These are phyloP conservation scores for Apocheima hispidaria DNA, from an alignment of 2,888 invertebrate genomes.

Conservation along the genomic window DNA sequence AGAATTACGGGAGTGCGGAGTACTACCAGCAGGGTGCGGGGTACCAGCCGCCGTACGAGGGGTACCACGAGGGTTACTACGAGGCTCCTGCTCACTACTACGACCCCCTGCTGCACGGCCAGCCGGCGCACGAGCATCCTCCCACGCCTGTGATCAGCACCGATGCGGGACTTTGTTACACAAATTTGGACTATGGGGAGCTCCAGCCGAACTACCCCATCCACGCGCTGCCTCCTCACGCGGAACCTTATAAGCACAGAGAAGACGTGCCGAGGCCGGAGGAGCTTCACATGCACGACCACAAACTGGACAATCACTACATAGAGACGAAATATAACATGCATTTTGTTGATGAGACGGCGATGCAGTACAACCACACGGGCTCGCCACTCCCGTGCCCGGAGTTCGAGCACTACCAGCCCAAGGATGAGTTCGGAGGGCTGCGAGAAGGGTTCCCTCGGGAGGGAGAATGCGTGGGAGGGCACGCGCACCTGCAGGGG, in stretches of 20 bases:
- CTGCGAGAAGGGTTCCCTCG: slow-evolving; percentile 70
- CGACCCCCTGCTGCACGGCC: slow-evolving; percentile 77
- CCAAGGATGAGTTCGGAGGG: slow-evolving; percentile 87
- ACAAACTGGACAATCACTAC: slow-evolving; percentile 80
- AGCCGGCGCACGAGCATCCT: slow-evolving; percentile 76
- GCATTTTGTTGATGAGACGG: slow-evolving; percentile 79
- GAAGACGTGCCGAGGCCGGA: slow-evolving; percentile 86
- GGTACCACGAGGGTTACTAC: slow-evolving; percentile 80
- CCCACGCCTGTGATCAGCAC: slow-evolving; percentile 91
- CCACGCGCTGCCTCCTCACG: slow-evolving; percentile 84
- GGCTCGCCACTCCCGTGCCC: slow-evolving; percentile 82
- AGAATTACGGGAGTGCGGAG: slow-evolving; percentile 83
- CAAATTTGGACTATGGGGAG: slow-evolving; percentile 92
- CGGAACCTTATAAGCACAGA: slow-evolving; percentile 80
- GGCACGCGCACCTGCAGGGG: slow-evolving; percentile 66
- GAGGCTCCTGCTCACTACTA: slow-evolving; percentile 83
- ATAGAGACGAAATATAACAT: slow-evolving; percentile 84
- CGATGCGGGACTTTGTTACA: slow-evolving; percentile 95
- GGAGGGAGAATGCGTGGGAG: slow-evolving; percentile 67
- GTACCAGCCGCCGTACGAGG: slow-evolving; percentile 77
- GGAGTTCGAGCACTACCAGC: slow-evolving; percentile 87
- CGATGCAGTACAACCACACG: slow-evolving; percentile 74
- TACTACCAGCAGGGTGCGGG: slow-evolving; percentile 81
- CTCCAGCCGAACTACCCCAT: slow-evolving; percentile 81
- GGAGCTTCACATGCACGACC: slow-evolving; percentile 76